Conservation (phyloP, 2,113 vertebrate genomes). For the Australoheros scitulus region DNA sequence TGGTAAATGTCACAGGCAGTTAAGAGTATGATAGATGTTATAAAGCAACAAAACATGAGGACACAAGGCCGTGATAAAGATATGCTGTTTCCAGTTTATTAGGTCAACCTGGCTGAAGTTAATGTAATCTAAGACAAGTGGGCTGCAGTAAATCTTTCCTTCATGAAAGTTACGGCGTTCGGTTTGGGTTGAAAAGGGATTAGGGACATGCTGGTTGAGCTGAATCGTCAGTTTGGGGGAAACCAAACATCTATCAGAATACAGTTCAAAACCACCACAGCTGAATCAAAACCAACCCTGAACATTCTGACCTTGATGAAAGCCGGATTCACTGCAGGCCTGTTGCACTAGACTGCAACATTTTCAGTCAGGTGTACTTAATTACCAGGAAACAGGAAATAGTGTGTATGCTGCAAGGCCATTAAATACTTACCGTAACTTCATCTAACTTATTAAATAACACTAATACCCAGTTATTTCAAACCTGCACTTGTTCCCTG, state of each 20-base stretch:
- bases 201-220: neutral
- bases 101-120: conserved; percentile 3
- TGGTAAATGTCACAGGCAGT: neutral
- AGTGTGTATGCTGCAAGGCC: neutral
- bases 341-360: neutral
- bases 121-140: neutral
- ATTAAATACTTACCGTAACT: conserved; percentile 26
- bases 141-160: neutral
- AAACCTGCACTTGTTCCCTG: conserved; percentile 15
- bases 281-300: neutral
- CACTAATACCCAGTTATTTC: conserved; percentile 15
- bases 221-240: neutral
- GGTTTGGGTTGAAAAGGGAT: neutral
- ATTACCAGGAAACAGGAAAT: neutral
- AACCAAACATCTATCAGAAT: neutral
- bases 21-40: no score
- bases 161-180: neutral
- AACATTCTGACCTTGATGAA: neutral
- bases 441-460: conserved; percentile 40
- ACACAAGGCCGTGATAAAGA: neutral
- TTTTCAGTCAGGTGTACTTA: neutral
- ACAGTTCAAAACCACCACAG: neutral
- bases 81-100: conserved; percentile 12
- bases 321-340: neutral
- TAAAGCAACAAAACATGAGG: neutral